Conservation (phyloP, 1,140 invertebrate species). For the Drosophila pandora region DNA sequence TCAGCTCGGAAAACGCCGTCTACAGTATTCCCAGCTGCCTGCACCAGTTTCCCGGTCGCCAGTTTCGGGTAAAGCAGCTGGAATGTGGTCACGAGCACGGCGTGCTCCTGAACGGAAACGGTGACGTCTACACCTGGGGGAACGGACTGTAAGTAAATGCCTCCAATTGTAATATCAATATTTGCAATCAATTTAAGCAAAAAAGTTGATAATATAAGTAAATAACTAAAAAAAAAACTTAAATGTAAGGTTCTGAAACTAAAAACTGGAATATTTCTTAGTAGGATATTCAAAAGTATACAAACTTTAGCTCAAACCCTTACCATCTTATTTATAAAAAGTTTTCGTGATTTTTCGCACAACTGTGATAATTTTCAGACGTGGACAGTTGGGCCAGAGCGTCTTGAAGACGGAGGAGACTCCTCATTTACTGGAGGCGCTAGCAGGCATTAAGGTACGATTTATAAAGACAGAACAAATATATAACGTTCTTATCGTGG, state of each 20-base stretch:
- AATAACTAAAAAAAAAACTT: no score
- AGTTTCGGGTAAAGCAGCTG: slow-evolving; percentile 86
- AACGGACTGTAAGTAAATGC: slow-evolving; percentile 88
- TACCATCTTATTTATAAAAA: not conserved
- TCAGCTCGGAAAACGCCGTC: slow-evolving; percentile 85
- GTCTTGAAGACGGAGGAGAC: slow-evolving; percentile 86
- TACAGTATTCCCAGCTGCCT: slow-evolving; percentile 87
- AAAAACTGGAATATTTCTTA: no score
- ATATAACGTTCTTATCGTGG: slow-evolving; percentile 22
- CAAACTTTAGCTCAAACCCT: not conserved
- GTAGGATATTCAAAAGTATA: not conserved
- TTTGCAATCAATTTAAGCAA: not conserved
- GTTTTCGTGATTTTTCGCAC: slow-evolving; percentile 9
- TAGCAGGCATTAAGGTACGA: slow-evolving; percentile 88
- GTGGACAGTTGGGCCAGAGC: slow-evolving; percentile 93
- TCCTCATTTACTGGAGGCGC: slow-evolving; percentile 88
- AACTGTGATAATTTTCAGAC: slow-evolving; percentile 84
- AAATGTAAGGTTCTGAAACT: no score
- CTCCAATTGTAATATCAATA: not conserved
- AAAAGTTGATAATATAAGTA: not conserved
- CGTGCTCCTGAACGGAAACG: slow-evolving; percentile 88
- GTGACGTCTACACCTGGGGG: slow-evolving; percentile 92
- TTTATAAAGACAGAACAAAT: slow-evolving; percentile 7
- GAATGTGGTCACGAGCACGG: slow-evolving; percentile 92
- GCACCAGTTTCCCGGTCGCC: slow-evolving; percentile 84